Conservation (phyloP, 2,888 invertebrate genomes). For the Coelopa pilipes region DNA sequence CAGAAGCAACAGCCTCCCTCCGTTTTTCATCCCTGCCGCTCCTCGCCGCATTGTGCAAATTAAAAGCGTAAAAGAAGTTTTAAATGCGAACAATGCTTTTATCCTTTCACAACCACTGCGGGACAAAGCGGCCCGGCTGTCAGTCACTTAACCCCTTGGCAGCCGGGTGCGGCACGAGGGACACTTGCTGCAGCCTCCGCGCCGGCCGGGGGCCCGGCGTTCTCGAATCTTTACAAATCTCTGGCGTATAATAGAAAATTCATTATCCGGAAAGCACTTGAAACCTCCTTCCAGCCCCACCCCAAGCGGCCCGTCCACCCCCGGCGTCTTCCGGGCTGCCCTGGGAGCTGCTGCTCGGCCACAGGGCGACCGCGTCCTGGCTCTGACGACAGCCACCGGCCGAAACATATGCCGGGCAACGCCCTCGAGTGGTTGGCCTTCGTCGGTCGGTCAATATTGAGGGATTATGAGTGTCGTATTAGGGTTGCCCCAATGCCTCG, state of each 20-base stretch:
- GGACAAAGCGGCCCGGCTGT: slow-evolving; percentile 28
- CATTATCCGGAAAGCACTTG: slow-evolving; percentile 52
- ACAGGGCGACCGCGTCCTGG: background rate
- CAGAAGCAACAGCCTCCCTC: slow-evolving; percentile 14
- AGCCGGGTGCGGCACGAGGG: slow-evolving; percentile 18
- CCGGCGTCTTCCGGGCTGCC: background rate
- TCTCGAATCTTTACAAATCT: slow-evolving; percentile 36
- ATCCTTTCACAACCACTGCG: slow-evolving; percentile 34
- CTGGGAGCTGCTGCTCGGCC: background rate
- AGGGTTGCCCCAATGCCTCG: background rate
- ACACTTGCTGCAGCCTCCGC: slow-evolving; percentile 20
- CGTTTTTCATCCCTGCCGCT: background rate
- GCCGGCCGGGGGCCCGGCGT: background rate
- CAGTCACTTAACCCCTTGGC: slow-evolving; percentile 35
- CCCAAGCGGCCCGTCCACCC: background rate
- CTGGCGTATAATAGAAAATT: slow-evolving; percentile 45
- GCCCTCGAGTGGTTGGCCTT: slow-evolving; percentile 25
- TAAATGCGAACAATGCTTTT: slow-evolving; percentile 34
- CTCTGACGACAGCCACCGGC: slow-evolving; percentile 27
- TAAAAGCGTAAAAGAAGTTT: slow-evolving; percentile 37
- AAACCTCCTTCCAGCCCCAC: slow-evolving; percentile 42
- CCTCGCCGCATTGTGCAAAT: slow-evolving; percentile 30
- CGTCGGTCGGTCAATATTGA: slow-evolving; percentile 28
- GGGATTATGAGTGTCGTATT: slow-evolving; percentile 22
- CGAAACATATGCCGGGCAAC: slow-evolving; percentile 34